phyloP scores from a whole-genome alignment of 2,113 vertebrate genomes.

The Trematomus loennbergii region DNA sequence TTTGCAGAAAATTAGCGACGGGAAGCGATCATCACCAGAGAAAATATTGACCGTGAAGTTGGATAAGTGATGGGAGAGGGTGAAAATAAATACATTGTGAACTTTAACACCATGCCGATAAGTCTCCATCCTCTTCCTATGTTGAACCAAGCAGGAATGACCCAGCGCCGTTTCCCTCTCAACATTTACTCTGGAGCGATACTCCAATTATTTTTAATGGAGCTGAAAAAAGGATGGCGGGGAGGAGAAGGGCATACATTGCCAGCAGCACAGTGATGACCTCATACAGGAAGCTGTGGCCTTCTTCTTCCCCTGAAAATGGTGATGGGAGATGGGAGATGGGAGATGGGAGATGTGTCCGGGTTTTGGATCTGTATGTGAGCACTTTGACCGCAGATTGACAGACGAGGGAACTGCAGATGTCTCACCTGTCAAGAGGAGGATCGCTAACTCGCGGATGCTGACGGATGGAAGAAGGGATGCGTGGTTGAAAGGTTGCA shows the following conservation, averaged over 20 bases:
- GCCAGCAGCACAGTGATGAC: constrained; percentile 51
- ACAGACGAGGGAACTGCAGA: constrained; percentile 54
- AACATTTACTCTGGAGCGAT: constrained; percentile 73
- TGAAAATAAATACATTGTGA: constrained; percentile 53
- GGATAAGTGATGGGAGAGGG: constrained; percentile 52
- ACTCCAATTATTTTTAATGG: constrained; percentile 75
- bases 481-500: constrained; percentile 6
- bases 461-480: constrained; percentile 47
- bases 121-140: constrained; percentile 51
- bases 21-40: constrained; percentile 62
- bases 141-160: constrained; percentile 55
- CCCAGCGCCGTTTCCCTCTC: constrained; percentile 59
- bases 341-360: not conserved
- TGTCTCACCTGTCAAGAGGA: constrained; percentile 25
- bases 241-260: constrained; percentile 48
- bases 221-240: constrained; percentile 66
- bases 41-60: constrained; percentile 66
- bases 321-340: constrained; percentile 31
- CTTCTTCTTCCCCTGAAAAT: constrained; percentile 38
- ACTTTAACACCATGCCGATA: constrained; percentile 57
- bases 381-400: constrained; percentile 39
- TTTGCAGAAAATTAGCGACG: constrained; percentile 49
- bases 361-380: constrained; percentile 3
- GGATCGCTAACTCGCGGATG: constrained; percentile 51
- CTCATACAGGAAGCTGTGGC: constrained; percentile 59